These are phyloP conservation scores for Melanotaenia boesemani DNA, from an alignment of 2,797 vertebrate genomes.

Conservation along the genomic window DNA sequence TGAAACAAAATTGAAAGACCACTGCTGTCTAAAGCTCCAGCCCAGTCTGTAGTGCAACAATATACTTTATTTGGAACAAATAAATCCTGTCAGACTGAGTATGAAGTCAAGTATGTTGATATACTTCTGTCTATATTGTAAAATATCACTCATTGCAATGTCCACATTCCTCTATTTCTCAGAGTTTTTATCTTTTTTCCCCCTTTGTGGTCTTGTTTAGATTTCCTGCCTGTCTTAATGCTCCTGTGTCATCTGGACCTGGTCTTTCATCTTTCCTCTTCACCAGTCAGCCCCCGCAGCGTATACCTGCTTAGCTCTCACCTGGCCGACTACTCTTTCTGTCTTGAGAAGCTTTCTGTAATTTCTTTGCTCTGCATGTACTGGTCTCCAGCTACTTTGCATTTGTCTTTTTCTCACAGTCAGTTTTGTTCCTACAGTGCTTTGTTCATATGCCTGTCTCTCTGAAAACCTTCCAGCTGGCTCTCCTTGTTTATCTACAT, in stretches of 20 bases:
- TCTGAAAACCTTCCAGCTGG: conserved; percentile 8
- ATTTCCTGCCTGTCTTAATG: not conserved
- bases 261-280: not conserved
- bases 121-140: not conserved
- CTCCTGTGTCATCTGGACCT: not conserved
- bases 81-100: not conserved
- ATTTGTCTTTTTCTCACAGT: not conserved
- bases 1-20: not conserved
- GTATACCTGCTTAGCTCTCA: not conserved
- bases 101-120: not conserved
- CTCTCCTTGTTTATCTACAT: conserved; percentile 12
- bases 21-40: not conserved
- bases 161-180: not conserved
- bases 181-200: not conserved
- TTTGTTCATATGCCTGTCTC: not conserved
- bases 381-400: not conserved
- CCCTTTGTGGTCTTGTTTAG: not conserved
- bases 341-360: not conserved
- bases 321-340: too few species aligned
- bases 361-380: conserved; percentile 5
- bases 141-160: not conserved
- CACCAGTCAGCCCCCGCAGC: not conserved
- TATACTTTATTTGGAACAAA: too few species aligned
- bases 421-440: conserved; percentile 10
- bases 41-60: not conserved